Evolutionary conservation across 2,797 vertebrate species (phyloP).

Genomic region (Rachycentron canadum): DNA sequence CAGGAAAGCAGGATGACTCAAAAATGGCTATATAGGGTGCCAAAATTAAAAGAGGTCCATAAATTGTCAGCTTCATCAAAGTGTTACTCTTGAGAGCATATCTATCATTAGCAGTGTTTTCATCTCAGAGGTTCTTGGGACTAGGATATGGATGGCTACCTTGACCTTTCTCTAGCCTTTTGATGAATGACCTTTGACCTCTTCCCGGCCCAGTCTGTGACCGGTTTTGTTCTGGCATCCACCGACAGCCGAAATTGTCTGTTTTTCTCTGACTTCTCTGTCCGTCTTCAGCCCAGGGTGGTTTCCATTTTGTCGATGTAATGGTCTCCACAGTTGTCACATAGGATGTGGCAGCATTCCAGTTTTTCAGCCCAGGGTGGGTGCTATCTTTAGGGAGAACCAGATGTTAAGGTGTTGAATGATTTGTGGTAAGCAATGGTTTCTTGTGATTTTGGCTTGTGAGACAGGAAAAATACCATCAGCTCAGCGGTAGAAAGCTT

Average conservation of each 20-base stretch:
- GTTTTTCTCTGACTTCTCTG: conserved; percentile 3
- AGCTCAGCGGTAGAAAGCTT: conserved; percentile 15
- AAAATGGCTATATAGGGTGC: background rate
- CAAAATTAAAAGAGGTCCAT: conserved; percentile 1
- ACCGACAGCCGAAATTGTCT: conserved; percentile 7
- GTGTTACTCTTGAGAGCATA: background rate
- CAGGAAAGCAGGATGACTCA: conserved; percentile 12
- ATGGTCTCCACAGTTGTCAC: conserved; percentile 21
- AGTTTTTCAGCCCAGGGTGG: conserved; percentile 29
- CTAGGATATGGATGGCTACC: conserved; percentile 16
- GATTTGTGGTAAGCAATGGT: conserved; percentile 26
- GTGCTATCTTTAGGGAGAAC: conserved; percentile 18
- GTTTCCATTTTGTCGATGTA: conserved; percentile 47
- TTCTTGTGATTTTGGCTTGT: conserved; percentile 23
- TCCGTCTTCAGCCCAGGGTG: conserved; percentile 41
- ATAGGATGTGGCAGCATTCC: conserved; percentile 24
- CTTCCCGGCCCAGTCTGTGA: background rate
- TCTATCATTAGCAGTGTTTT: conserved; percentile 11
- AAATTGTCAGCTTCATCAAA: conserved; percentile 8
- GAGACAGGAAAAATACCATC: conserved; percentile 6
- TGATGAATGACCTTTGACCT: conserved; percentile 41
- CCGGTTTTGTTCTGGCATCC: conserved; percentile 26
- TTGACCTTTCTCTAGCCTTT: conserved; percentile 36
- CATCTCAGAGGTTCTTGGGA: background rate
- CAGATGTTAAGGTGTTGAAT: conserved; percentile 50